phyloP scores from a whole-genome alignment of 2,113 vertebrate genomes.

The Procavia capensis region DNA sequence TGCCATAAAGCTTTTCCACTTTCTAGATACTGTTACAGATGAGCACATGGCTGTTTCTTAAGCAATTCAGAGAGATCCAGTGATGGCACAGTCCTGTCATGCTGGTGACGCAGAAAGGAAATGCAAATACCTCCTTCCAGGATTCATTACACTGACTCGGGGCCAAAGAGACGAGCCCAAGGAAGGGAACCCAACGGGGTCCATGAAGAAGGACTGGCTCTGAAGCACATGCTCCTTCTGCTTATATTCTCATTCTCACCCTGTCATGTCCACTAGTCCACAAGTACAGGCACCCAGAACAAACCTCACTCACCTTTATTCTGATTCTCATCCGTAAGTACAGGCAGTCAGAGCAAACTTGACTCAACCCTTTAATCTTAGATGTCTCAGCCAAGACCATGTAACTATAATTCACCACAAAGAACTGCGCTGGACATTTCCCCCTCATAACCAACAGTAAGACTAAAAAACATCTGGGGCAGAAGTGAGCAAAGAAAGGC shows the following conservation, averaged over 20 bases:
- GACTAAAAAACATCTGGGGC: not conserved
- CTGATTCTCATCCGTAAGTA: rapidly evolving
- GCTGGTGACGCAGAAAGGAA: not conserved
- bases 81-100: too few species aligned
- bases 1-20: not conserved
- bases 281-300: not conserved
- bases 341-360: too few species aligned
- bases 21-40: not conserved
- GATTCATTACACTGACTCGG: not conserved
- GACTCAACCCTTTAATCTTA: not conserved
- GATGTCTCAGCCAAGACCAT: not conserved
- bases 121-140: not conserved
- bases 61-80: not conserved
- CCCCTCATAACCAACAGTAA: not conserved
- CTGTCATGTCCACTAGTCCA: not conserved
- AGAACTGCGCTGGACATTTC: too few species aligned
- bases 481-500: not conserved
- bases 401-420: not conserved
- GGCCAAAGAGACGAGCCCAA: not conserved
- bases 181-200: not conserved
- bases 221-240: too few species aligned
- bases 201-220: not conserved
- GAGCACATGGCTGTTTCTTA: not conserved
- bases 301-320: not conserved
- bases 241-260: rapidly evolving